Base-by-base conservation (phyloP, 2,888 invertebrate genomes). In the Agriopis leucophaearia region DNA sequence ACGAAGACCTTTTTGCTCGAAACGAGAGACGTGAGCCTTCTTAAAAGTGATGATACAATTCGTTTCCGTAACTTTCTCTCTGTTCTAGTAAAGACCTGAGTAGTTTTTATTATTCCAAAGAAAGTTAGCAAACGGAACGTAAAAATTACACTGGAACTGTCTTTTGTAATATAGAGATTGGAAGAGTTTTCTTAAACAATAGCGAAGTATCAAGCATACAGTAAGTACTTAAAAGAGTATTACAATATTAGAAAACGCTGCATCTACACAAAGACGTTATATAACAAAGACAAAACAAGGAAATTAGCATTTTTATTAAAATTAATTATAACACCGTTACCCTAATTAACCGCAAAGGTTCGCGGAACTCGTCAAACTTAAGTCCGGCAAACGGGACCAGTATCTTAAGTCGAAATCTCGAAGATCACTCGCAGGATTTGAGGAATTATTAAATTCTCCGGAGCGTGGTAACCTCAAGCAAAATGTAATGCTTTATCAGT, bases 401-500 rank as follows among this genome's bases (percentile, higher is more conserved):
- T 74, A 76, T 79, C 80, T 77, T 72, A 78, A 79, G 77, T 77
- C 74, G 69, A 68, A 80, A 81, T 79, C 77, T 77, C 76, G 70
- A 82, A 81, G 79, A 85, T 86, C 84, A 84, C 82, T 85, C 78
- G 79, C 84, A 84, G 81, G 79, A 78, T 83, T 81, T 79, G 79
- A 75, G 77, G 75, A 84, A 84, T 85, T 86, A 87, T 85, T 80
- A 84, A 84, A 85, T 80, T 82, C 78, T 71, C 64, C 69, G 75
- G 68, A 82, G 83, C 84, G 81, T 81, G 71, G 79, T 66, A 77
- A 78, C 79, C 80, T 79, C 78, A 81, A 82, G 77, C 81, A 40
- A 16, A 13, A 8, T 61, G 50, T 15, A 50, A 1, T 27, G 15
- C 1, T 13, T 12, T 15, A 36, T 13, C 56, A 60, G 66, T 55